Evolutionary conservation across 37 sponge, comb jelly and placozoan species (phyloP).

Genomic region (Theonella swinhoei): DNA sequence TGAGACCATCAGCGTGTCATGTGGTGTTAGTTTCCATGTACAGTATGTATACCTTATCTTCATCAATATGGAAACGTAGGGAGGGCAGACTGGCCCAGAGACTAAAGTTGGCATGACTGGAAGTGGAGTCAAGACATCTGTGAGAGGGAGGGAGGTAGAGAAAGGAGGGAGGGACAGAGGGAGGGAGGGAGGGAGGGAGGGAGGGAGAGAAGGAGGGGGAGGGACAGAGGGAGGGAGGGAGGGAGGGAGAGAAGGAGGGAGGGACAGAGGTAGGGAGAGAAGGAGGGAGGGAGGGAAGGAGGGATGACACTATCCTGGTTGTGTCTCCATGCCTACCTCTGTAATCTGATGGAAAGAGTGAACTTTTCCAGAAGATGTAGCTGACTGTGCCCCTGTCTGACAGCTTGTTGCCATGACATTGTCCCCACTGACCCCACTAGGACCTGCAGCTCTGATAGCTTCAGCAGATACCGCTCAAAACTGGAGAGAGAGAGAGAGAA

Average conservation of each 20-base stretch:
- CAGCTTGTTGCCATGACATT: constrained; percentile 6
- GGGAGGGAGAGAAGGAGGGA: not conserved
- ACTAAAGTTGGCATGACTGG: constrained; percentile 11
- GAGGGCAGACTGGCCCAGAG: constrained; percentile 69
- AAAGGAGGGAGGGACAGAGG: too few relatives aligned
- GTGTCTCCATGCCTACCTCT: constrained; percentile 79
- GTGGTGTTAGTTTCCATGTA: too few relatives aligned
- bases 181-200: not conserved
- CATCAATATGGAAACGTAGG: constrained; percentile 82
- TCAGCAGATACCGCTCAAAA: constrained; percentile 62
- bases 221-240: not conserved
- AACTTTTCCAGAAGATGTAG: constrained; percentile 81
- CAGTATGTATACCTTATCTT: constrained; percentile 70
- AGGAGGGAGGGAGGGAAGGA: not conserved
- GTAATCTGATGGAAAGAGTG: constrained; percentile 62
- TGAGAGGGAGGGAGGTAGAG: constrained; percentile 2
- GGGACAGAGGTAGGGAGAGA: not conserved
- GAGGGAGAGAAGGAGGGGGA: not conserved
- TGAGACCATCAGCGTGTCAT: too few relatives aligned
- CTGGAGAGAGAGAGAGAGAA: not conserved
- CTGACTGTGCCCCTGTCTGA: not conserved
- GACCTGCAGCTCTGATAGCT: constrained; percentile 79
- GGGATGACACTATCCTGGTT: not conserved
- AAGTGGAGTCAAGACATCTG: not conserved
- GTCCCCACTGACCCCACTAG: constrained; percentile 37